Conservation (phyloP, 2,797 vertebrate genomes). For the Chelmon rostratus region DNA sequence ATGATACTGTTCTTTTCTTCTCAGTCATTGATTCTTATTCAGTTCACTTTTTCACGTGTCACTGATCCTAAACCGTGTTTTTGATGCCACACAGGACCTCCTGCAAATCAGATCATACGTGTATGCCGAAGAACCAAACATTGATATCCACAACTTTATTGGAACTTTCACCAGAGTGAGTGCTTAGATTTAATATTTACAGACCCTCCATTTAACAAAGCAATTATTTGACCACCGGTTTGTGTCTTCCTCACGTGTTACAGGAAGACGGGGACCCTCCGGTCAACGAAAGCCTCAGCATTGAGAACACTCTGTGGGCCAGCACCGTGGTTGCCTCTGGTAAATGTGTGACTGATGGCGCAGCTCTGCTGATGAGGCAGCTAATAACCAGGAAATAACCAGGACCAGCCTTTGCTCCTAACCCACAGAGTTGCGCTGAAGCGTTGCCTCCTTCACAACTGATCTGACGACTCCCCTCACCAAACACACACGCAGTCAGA, state of each 20-base stretch:
- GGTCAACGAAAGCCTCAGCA: constrained; percentile 96
- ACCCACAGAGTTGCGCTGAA: background rate
- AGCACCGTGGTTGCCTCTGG: constrained; percentile 98
- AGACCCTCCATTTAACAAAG: background rate
- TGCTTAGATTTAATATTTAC: background rate
- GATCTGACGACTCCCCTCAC: constrained; percentile 30
- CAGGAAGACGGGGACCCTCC: constrained; percentile 98
- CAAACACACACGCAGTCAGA: constrained; percentile 30
- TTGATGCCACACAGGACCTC: constrained; percentile 87
- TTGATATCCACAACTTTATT: constrained; percentile 98
- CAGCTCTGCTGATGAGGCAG: background rate
- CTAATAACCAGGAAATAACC: constrained; percentile 30
- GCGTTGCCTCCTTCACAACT: background rate
- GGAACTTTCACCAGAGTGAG: constrained; percentile 97
- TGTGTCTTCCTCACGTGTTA: too few relatives aligned
- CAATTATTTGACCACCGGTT: background rate
- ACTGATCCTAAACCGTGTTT: constrained; percentile 9
- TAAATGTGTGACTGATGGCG: constrained; percentile 73
- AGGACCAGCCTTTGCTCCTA: background rate
- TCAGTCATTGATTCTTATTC: background rate
- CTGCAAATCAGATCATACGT: constrained; percentile 94
- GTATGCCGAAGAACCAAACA: constrained; percentile 97
- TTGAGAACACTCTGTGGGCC: constrained; percentile 98
- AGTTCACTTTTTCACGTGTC: background rate
- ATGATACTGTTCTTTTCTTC: background rate